phyloP scores from a whole-genome alignment of 2,797 vertebrate species.

The Darevskia nairensis region DNA sequence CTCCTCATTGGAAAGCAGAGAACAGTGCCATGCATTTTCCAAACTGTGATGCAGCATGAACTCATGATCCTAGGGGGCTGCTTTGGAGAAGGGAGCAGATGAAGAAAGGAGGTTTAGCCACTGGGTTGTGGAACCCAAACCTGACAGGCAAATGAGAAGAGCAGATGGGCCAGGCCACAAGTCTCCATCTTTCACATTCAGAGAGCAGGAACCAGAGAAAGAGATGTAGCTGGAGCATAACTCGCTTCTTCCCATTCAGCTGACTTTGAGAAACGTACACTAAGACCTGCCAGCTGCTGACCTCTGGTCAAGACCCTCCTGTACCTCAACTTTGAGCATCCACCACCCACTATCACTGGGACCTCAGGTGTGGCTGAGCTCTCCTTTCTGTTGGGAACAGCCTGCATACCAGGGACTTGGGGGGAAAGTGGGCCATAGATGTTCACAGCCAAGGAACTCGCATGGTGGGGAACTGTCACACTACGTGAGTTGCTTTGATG shows the following conservation, averaged over 20 bases:
- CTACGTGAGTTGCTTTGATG: no score
- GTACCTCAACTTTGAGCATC: not conserved
- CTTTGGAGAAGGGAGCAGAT: no score
- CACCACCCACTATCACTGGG: no score
- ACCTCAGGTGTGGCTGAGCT: not conserved
- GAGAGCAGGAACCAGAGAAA: not conserved
- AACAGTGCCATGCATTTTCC: not conserved
- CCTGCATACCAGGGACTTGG: not conserved
- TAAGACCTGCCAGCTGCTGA: not conserved
- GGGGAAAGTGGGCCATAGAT: not conserved
- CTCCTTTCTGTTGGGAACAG: not conserved
- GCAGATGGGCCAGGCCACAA: no score
- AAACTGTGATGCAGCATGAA: no score
- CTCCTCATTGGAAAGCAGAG: not conserved
- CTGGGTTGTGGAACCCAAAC: not conserved
- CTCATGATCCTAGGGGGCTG: no score
- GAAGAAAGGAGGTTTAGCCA: not conserved
- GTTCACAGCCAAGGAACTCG: not conserved
- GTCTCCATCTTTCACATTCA: not conserved
- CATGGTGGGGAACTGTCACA: no score
- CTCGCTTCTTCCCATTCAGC: no score
- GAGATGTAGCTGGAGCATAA: not conserved
- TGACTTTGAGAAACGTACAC: not conserved
- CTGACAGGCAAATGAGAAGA: no score
- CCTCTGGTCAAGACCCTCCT: not conserved